Evolutionary conservation across 1,140 invertebrate species (phyloP).

Genomic region (Cryptotermes secundus): DNA sequence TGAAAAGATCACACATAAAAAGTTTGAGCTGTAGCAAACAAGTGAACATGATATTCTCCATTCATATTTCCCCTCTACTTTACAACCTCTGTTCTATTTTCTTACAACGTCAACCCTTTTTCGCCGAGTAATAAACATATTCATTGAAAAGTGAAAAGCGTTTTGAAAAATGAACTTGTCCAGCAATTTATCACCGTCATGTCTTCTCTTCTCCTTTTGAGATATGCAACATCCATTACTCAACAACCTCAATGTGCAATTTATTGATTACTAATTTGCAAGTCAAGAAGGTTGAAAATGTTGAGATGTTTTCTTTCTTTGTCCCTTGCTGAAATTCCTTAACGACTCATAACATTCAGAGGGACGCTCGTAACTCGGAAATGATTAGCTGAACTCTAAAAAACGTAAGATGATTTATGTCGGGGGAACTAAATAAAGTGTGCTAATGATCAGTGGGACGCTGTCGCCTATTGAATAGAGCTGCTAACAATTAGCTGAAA

Average conservation of each 20-base stretch:
- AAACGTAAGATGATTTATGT: neutral
- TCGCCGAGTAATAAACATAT: conserved; percentile 17
- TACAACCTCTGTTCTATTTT: neutral
- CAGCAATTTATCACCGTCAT: conserved; percentile 10
- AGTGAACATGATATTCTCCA: neutral
- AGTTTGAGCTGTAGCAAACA: neutral
- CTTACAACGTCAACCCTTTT: conserved; percentile 14
- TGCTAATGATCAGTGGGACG: neutral
- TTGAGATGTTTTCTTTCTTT: neutral
- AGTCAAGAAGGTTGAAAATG: conserved; percentile 15
- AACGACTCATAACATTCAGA: neutral
- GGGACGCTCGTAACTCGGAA: neutral
- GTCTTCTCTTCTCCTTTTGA: neutral
- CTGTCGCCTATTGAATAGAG: neutral
- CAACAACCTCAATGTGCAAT: neutral
- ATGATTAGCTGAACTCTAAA: neutral
- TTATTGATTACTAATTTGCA: conserved; percentile 20
- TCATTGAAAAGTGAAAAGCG: neutral
- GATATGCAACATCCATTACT: conserved; percentile 5
- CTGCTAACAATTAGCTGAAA: neutral
- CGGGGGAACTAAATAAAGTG: neutral
- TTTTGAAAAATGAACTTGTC: conserved; percentile 4
- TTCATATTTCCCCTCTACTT: neutral
- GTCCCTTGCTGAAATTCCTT: neutral
- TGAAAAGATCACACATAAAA: neutral